Evolutionary conservation across 2,797 vertebrate genomes (phyloP).

Genomic region (Gymnothorax reevesii): DNA sequence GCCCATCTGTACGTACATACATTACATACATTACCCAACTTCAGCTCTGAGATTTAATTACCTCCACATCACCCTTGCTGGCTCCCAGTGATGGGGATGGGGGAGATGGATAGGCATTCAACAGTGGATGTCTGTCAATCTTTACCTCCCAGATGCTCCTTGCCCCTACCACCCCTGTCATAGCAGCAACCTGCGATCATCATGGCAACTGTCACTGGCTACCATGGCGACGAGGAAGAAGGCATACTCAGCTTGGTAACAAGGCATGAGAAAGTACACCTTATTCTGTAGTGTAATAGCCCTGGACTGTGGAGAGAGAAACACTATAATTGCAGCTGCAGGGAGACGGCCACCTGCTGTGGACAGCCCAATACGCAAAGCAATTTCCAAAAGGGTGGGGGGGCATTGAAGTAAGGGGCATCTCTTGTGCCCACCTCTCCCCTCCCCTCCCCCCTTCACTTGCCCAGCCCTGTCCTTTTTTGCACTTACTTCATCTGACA

Average conservation of each 20-base stretch:
- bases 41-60: slow-evolving; percentile 20
- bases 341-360: slow-evolving; percentile 19
- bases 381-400: not conserved
- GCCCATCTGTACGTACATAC: not conserved
- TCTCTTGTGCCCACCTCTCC: slow-evolving; percentile 22
- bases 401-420: not conserved
- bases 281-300: not conserved
- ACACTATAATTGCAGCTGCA: slow-evolving; percentile 20
- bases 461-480: slow-evolving; percentile 53
- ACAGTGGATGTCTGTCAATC: too few relatives aligned
- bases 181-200: not conserved
- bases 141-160: not conserved
- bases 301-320: slow-evolving; percentile 15
- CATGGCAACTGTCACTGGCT: not conserved
- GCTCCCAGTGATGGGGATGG: not conserved
- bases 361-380: slow-evolving; percentile 26
- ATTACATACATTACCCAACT: not conserved
- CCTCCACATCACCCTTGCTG: slow-evolving; percentile 16
- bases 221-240: not conserved
- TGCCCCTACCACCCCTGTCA: not conserved
- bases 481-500: slow-evolving; percentile 43
- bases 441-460: slow-evolving; percentile 47
- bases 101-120: not conserved
- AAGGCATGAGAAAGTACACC: slow-evolving; percentile 6
- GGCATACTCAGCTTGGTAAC: slow-evolving; percentile 27